phyloP scores from a whole-genome alignment of 1,140 invertebrate species.

The Chironomus striatipennis region DNA sequence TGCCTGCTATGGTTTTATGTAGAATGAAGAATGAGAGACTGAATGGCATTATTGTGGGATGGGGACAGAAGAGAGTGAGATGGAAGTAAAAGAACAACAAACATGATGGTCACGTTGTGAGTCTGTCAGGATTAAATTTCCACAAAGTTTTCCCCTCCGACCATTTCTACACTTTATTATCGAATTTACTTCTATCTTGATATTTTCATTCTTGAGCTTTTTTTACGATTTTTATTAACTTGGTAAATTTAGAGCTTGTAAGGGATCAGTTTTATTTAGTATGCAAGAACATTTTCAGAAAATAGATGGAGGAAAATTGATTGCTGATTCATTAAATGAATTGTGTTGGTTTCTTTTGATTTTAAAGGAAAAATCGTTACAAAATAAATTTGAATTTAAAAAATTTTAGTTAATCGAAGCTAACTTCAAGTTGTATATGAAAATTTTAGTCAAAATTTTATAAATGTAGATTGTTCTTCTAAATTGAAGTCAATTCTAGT shows the following conservation, averaged over 20 bases:
- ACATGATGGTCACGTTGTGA: not conserved
- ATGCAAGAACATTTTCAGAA: too few species aligned
- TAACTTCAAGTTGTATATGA: too few species aligned
- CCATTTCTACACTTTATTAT: not conserved
- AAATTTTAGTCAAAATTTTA: too few species aligned
- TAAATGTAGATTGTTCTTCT: too few species aligned
- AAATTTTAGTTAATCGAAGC: too few species aligned
- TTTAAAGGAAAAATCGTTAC: too few species aligned
- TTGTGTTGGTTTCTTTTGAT: too few species aligned
- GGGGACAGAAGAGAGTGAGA: not conserved
- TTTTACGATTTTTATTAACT: not conserved
- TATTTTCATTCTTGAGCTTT: not conserved
- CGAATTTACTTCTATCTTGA: not conserved
- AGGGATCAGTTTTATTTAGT: too few species aligned
- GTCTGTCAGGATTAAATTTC: constrained; percentile 10
- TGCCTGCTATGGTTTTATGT: not conserved
- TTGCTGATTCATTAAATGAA: too few species aligned
- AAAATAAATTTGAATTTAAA: too few species aligned
- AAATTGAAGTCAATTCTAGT: too few species aligned
- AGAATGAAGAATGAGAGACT: not conserved
- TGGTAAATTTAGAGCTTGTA: not conserved
- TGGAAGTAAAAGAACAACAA: not conserved
- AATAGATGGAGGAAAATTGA: too few species aligned
- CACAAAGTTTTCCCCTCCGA: not conserved
- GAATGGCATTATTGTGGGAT: not conserved